Percentiles rank a stretch among this genome's conserved stretches.
These are phyloP conservation scores for Drosophila parthenogenetica DNA, from an alignment of 2,888 invertebrate species.

Conservation along the genomic window DNA sequence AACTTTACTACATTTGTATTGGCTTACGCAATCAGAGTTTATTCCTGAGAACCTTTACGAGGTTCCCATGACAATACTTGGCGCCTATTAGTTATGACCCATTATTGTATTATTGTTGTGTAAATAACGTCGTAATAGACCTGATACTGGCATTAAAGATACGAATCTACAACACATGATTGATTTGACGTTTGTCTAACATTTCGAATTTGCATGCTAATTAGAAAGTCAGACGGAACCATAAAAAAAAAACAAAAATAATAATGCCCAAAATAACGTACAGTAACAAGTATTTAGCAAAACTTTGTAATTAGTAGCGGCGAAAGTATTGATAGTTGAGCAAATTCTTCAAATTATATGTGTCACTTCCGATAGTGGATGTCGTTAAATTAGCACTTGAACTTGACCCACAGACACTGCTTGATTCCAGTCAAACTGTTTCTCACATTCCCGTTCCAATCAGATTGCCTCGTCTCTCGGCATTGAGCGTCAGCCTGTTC, in stretches of 20 bases:
- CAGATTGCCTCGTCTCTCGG: slow-evolving; percentile 15
- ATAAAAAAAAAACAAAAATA: slow-evolving; percentile 28
- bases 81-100: slow-evolving; percentile 21
- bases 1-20: slow-evolving; percentile 4
- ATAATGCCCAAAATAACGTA: slow-evolving; percentile 18
- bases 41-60: neutral
- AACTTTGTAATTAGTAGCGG: slow-evolving; percentile 55
- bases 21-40: slow-evolving; percentile 4
- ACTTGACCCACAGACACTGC: slow-evolving; percentile 55
- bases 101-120: slow-evolving; percentile 27
- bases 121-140: slow-evolving; percentile 27
- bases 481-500: slow-evolving; percentile 19
- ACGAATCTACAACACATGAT: slow-evolving; percentile 46
- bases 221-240: slow-evolving; percentile 50
- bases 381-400: slow-evolving; percentile 33
- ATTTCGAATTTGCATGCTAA: slow-evolving; percentile 61
- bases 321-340: slow-evolving; percentile 49
- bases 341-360: slow-evolving; percentile 7
- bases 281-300: slow-evolving; percentile 24
- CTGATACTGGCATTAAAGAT: slow-evolving; percentile 29
- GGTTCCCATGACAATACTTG: slow-evolving; percentile 6
- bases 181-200: slow-evolving; percentile 25
- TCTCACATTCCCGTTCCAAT: slow-evolving; percentile 27
- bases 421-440: slow-evolving; percentile 9
- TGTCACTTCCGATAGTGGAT: slow-evolving; percentile 39